phyloP scores from a whole-genome alignment of 2,797 vertebrate species.

The Anas acuta region DNA sequence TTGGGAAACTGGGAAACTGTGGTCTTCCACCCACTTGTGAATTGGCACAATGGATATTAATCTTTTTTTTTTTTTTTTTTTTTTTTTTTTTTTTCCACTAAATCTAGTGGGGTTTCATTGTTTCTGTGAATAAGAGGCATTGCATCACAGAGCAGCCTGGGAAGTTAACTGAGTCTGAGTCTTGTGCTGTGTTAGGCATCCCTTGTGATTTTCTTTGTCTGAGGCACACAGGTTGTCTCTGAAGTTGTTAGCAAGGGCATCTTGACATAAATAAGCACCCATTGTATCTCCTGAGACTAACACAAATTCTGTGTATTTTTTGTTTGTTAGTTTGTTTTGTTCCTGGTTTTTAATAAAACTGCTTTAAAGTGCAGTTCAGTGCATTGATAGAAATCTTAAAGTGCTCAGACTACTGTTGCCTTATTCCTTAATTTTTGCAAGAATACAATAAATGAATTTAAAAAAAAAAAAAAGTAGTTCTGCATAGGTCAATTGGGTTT shows the following conservation, averaged over 20 bases:
- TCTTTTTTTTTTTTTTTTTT: not conserved
- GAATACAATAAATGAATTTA: not conserved
- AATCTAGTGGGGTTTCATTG: not conserved
- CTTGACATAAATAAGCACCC: not conserved
- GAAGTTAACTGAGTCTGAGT: not conserved
- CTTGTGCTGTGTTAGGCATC: not conserved
- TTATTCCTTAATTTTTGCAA: not conserved
- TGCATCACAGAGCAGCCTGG: not conserved
- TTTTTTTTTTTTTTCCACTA: not conserved
- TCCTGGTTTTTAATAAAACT: not conserved
- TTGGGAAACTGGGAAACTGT: not conserved
- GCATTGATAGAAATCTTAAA: not conserved
- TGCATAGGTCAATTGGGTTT: not conserved
- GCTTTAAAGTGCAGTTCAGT: not conserved
- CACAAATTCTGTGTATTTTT: not conserved
- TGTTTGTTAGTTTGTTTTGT: not conserved
- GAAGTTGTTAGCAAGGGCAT: not conserved
- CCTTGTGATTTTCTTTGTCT: not conserved
- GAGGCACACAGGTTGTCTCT: not conserved
- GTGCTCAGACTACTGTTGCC: not conserved
- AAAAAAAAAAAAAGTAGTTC: not conserved
- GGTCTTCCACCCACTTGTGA: not conserved
- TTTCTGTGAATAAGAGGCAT: not conserved
- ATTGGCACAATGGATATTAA: not conserved
- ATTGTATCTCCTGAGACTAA: not conserved